Evolutionary conservation across 2,113 vertebrate genomes (phyloP).

Genomic region (Dolichallabes microphthalmus): DNA sequence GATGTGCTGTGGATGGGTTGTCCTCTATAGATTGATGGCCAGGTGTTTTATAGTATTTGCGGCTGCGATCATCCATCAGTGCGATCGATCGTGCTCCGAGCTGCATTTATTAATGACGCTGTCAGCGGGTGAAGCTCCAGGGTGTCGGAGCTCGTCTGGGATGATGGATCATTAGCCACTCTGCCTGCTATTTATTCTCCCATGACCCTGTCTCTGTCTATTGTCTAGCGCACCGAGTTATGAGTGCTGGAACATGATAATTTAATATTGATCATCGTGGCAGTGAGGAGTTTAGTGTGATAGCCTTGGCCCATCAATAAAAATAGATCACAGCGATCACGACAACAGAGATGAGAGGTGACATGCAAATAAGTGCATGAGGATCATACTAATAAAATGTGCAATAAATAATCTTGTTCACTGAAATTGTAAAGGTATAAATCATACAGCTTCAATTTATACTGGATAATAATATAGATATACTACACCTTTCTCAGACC

Average conservation of each 20-base stretch:
- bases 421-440: not conserved
- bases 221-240: constrained; percentile 85
- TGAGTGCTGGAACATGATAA: constrained; percentile 85
- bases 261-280: constrained; percentile 82
- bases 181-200: constrained; percentile 89
- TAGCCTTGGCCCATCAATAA: constrained; percentile 53
- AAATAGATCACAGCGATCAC: constrained; percentile 35
- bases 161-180: constrained; percentile 88
- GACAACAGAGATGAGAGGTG: constrained; percentile 23
- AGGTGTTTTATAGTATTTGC: constrained; percentile 91
- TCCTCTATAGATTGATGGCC: constrained; percentile 71
- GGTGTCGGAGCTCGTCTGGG: constrained; percentile 82
- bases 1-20: constrained; percentile 18
- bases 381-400: not conserved
- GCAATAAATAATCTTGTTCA: not conserved
- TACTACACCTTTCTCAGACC: not conserved
- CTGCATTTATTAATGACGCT: constrained; percentile 90
- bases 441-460: not conserved
- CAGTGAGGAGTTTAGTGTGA: constrained; percentile 58
- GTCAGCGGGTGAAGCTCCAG: constrained; percentile 77
- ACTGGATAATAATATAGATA: not conserved
- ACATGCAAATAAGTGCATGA: constrained; percentile 23
- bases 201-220: constrained; percentile 89
- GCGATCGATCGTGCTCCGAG: constrained; percentile 82
- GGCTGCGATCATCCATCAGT: constrained; percentile 88